A percentile compares a stretch with the other conserved stretches of the same genome.
phyloP scores from a whole-genome alignment of 2,797 vertebrate species.

The Brachymystax lenok region DNA sequence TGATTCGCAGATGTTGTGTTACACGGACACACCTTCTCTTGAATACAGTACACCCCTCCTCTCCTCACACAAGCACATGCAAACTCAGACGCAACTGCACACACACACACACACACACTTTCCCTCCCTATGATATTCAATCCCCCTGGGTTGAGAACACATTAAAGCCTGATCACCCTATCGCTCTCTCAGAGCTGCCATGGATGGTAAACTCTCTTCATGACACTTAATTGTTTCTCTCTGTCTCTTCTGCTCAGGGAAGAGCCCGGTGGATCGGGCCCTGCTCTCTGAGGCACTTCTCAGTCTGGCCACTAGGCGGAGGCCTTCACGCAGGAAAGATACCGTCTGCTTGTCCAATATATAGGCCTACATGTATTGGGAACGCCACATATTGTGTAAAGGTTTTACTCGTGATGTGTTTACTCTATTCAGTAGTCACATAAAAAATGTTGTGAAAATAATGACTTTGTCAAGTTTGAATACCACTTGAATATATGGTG shows the following conservation, averaged over 20 bases:
- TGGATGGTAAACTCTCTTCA: slow-evolving; percentile 60
- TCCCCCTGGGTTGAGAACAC: slow-evolving; percentile 52
- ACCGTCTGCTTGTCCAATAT: background rate
- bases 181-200: slow-evolving; percentile 55
- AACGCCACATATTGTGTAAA: background rate
- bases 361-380: background rate
- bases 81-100: slow-evolving; percentile 35
- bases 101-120: slow-evolving; percentile 39
- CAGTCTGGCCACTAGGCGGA: slow-evolving; percentile 59
- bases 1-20: slow-evolving; percentile 72
- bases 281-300: background rate
- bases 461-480: background rate
- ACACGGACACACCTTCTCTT: slow-evolving; percentile 54
- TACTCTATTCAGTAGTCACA: background rate
- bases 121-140: slow-evolving; percentile 63
- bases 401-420: background rate
- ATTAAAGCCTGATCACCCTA: slow-evolving; percentile 68
- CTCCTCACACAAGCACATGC: background rate
- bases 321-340: slow-evolving; percentile 42
- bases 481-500: background rate
- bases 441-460: background rate
- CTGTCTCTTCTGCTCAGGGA: slow-evolving; percentile 54
- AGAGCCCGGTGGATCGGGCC: slow-evolving; percentile 1
- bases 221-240: slow-evolving; percentile 63
- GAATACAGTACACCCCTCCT: too few relatives aligned